Evolutionary conservation across 2,888 invertebrate species (phyloP).

Genomic region (Drosophila limbata): DNA sequence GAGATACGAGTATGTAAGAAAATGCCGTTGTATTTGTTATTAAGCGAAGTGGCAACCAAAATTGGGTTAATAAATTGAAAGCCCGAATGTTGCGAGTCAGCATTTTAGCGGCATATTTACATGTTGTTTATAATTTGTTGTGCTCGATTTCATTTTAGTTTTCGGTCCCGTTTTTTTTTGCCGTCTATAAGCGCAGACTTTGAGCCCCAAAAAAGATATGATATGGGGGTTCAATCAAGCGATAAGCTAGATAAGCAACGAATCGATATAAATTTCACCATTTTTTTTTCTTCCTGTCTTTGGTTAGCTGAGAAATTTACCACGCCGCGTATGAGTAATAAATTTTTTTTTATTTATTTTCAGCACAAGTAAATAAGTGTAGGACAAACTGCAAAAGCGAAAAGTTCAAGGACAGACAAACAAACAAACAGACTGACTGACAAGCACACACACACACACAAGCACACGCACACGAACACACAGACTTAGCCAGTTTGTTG

Average conservation of each 20-base stretch:
- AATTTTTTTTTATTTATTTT: background rate
- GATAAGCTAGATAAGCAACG: slow-evolving; percentile 46
- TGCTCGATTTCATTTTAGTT: slow-evolving; percentile 33
- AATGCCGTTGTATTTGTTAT: slow-evolving; percentile 1
- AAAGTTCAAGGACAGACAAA: slow-evolving; percentile 65
- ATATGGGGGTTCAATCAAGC: slow-evolving; percentile 30
- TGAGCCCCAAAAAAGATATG: slow-evolving; percentile 39
- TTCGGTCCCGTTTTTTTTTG: background rate
- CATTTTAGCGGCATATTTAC: slow-evolving; percentile 70
- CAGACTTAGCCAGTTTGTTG: slow-evolving; percentile 27
- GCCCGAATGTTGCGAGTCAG: slow-evolving; percentile 46
- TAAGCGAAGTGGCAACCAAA: slow-evolving; percentile 14
- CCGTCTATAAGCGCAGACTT: slow-evolving; percentile 57
- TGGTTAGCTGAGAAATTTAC: slow-evolving; percentile 10
- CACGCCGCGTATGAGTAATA: slow-evolving; percentile 44
- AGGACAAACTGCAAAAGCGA: slow-evolving; percentile 31
- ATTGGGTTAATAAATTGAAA: slow-evolving; percentile 74
- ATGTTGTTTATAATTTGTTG: slow-evolving; percentile 66
- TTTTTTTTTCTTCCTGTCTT: background rate
- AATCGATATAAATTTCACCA: slow-evolving; percentile 54
- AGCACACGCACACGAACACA: background rate
- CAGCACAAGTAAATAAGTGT: slow-evolving; percentile 9
- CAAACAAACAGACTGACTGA: slow-evolving; percentile 15
- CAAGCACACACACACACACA: slow-evolving; percentile 7
- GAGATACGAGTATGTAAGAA: slow-evolving; percentile 15